These are phyloP conservation scores for Maconellicoccus hirsutus DNA, from an alignment of 1,140 invertebrate genomes.

Conservation along the genomic window DNA sequence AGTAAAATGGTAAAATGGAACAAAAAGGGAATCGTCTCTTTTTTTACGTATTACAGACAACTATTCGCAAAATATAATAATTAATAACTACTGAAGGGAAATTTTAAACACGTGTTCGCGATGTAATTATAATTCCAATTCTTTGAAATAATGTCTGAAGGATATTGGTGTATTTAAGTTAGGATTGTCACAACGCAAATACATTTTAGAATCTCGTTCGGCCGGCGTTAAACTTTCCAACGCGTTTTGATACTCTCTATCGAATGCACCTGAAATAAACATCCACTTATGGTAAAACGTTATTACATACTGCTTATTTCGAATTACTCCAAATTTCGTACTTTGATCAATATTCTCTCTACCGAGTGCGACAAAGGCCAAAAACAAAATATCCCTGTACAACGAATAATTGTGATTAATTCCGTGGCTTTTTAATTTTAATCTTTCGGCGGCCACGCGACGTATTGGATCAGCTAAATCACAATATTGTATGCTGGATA, in stretches of 20 bases:
- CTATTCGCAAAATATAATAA: background rate
- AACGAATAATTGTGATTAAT: constrained; percentile 54
- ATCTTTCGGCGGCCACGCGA: constrained; percentile 57
- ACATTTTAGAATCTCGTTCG: constrained; percentile 36
- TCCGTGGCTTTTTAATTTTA: constrained; percentile 41
- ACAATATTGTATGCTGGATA: constrained; percentile 59
- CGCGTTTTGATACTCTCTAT: constrained; percentile 72
- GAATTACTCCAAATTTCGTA: constrained; percentile 34
- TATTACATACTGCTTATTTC: no score
- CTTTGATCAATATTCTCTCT: constrained; percentile 63
- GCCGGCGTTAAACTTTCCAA: constrained; percentile 54
- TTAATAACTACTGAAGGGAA: background rate
- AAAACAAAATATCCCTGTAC: constrained; percentile 83
- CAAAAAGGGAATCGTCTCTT: background rate
- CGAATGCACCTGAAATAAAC: constrained; percentile 58
- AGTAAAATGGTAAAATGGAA: background rate
- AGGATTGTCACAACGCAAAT: constrained; percentile 42
- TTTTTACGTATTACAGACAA: background rate
- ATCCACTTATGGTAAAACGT: no score
- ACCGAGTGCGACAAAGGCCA: constrained; percentile 72
- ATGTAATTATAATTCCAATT: constrained; percentile 35
- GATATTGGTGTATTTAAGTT: constrained; percentile 40
- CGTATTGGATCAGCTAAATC: constrained; percentile 64
- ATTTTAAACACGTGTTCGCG: background rate
- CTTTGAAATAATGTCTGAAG: constrained; percentile 44